These are phyloP conservation scores for Tonatia bakeri DNA, from an alignment of 2,113 vertebrate genomes.

Conservation along the genomic window DNA sequence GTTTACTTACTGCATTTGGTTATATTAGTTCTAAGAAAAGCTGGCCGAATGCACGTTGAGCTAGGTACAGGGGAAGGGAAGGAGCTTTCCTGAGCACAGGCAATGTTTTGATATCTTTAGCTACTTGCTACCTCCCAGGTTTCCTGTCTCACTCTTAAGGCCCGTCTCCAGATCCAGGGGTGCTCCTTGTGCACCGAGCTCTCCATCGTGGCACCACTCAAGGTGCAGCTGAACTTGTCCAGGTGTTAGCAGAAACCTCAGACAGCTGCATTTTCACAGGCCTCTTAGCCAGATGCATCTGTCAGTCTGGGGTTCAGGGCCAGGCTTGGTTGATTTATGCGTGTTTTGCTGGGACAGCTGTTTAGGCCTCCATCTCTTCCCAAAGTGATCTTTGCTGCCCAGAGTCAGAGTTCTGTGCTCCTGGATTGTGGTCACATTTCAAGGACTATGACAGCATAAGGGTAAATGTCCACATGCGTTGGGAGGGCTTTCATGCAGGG, in stretches of 20 bases:
- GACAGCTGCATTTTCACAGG: background rate
- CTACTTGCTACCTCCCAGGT: background rate
- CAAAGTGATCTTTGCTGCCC: background rate
- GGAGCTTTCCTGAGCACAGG: background rate
- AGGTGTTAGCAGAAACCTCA: background rate
- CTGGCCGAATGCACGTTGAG: background rate
- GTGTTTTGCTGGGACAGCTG: fast-evolving
- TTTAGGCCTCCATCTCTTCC: background rate
- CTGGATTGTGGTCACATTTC: background rate
- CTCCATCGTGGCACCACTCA: background rate
- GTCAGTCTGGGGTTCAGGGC: background rate
- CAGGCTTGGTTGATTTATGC: background rate
- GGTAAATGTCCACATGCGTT: background rate
- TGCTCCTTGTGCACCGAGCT: background rate
- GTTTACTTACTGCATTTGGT: background rate
- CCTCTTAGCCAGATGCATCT: background rate
- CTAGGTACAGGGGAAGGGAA: background rate
- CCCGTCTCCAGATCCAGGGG: background rate
- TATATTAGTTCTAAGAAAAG: background rate
- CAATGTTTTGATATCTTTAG: background rate
- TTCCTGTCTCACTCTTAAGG: background rate
- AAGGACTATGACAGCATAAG: background rate
- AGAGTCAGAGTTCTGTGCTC: background rate
- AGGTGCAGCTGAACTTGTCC: background rate
- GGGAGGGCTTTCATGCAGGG: background rate